Base-by-base conservation (phyloP, 2,113 vertebrate genomes). In the Megaleporinus macrocephalus region DNA sequence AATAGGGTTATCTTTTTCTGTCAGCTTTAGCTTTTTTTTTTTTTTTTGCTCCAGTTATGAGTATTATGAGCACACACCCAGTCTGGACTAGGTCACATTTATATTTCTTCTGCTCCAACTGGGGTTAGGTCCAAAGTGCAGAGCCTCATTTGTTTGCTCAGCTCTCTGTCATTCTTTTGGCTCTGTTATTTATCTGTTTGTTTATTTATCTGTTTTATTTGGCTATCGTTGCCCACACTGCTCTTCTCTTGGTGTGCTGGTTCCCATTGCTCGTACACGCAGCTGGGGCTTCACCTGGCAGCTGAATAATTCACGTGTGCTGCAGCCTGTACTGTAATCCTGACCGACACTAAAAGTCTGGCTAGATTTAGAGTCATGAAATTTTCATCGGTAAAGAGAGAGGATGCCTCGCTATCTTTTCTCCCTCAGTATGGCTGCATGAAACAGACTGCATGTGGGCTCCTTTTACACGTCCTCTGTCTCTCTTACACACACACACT, bases 331-430 rank as follows among this genome's bases (percentile, higher is more conserved):
- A 94, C 93, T 90, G 76, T 97, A 97, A 97, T 96, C 93, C 94
- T 95, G 94, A 94, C 93, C 95, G 95, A 96, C 96, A 97, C 95
- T 97, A 96, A 97, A 96, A 96, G 94, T 94, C 95, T 94, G 95
- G 93, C 93, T 96, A 94, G 95, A 96, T 97, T 96, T 96, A 95
- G 91, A 92, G 88, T 96, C 96, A 97, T 97, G 90, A 97, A 97
- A 96, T 85, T 96, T 97, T 97, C 93, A 97, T 94, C 89, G 86
- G 78, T 89, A 95, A 95, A 55, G 92, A 91, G 93, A 90, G 88
- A 87, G 86, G 89, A 33, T 30, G 49, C 59, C 30, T 75, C 72
- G 55, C 83, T 24, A 59, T 86, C 55, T 59, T 53, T 62, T 26
- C 49, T 73, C 69, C 44, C 51, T 73, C 65, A 44, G 61, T 73